Evolutionary conservation across 2,113 vertebrate genomes (phyloP).

Genomic region (Brachyhypopomus occidentalis): DNA sequence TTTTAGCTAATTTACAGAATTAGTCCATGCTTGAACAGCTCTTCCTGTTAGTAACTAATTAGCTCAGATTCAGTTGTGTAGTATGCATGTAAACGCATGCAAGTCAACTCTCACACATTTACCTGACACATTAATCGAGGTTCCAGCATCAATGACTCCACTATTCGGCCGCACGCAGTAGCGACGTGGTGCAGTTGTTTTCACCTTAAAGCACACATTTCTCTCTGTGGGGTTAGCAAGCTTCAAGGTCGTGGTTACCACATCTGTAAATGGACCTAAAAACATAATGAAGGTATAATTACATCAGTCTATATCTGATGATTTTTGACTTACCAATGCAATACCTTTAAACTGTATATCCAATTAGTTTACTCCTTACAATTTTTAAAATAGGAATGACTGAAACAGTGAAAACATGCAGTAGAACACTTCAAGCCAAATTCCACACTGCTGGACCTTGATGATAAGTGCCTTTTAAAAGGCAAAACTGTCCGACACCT

Average conservation of each 20-base stretch:
- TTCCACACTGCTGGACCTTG: no score
- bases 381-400: no score
- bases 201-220: conserved; percentile 98
- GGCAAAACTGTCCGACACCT: no score
- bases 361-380: neutral
- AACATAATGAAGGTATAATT: conserved; percentile 14
- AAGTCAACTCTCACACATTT: conserved; percentile 55
- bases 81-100: neutral
- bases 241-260: conserved; percentile 95
- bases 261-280: conserved; percentile 97
- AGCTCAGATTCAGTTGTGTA: neutral
- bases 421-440: no score
- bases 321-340: no score
- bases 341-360: neutral
- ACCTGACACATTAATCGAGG: conserved; percentile 98
- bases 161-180: conserved; percentile 99
- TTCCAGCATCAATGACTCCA: conserved; percentile 93
- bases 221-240: conserved; percentile 95
- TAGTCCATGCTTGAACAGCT: no score
- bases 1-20: no score
- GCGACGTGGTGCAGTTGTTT: conserved; percentile 96
- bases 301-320: neutral
- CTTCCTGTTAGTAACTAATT: neutral
- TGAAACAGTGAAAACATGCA: no score
- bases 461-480: no score